Evolutionary conservation across 2,797 vertebrate species (phyloP).

Genomic region (Spondyliosoma cantharus): DNA sequence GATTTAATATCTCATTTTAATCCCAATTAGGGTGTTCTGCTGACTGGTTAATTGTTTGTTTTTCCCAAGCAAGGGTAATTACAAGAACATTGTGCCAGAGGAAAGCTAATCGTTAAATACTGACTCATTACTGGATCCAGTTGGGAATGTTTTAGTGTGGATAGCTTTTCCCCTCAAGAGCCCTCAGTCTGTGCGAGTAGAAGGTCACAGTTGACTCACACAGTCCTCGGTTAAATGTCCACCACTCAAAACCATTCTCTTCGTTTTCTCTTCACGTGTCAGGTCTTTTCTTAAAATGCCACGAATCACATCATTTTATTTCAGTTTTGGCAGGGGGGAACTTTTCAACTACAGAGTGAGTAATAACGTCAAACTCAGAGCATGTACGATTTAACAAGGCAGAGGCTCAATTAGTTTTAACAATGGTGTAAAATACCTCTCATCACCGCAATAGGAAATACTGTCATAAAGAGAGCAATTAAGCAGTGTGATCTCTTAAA

Average conservation of each 20-base stretch:
- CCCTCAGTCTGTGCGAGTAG: constrained; percentile 35
- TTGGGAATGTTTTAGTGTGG: constrained; percentile 69
- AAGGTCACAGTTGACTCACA: constrained; percentile 74
- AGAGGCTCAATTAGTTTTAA: constrained; percentile 67
- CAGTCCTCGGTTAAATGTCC: constrained; percentile 35
- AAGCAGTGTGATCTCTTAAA: constrained; percentile 59
- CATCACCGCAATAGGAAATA: constrained; percentile 54
- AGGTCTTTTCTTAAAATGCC: constrained; percentile 38
- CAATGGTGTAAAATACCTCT: constrained; percentile 68
- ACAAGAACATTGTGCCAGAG: constrained; percentile 78
- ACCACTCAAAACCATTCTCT: constrained; percentile 29
- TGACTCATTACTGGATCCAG: constrained; percentile 79
- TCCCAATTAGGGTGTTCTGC: constrained; percentile 82
- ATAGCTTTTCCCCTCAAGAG: constrained; percentile 46
- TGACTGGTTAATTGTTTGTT: constrained; percentile 86
- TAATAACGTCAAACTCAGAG: constrained; percentile 45
- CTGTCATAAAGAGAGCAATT: constrained; percentile 71
- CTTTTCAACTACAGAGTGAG: constrained; percentile 19
- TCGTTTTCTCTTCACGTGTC: constrained; percentile 22
- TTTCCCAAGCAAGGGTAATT: constrained; percentile 81
- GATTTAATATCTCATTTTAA: constrained; percentile 81
- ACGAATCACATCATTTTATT: not conserved
- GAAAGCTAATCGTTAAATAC: constrained; percentile 79
- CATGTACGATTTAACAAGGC: constrained; percentile 56
- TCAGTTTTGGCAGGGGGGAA: constrained; percentile 12